Evolutionary conservation across 2,888 invertebrate species (phyloP).

Genomic region (Heliconius charithonia): DNA sequence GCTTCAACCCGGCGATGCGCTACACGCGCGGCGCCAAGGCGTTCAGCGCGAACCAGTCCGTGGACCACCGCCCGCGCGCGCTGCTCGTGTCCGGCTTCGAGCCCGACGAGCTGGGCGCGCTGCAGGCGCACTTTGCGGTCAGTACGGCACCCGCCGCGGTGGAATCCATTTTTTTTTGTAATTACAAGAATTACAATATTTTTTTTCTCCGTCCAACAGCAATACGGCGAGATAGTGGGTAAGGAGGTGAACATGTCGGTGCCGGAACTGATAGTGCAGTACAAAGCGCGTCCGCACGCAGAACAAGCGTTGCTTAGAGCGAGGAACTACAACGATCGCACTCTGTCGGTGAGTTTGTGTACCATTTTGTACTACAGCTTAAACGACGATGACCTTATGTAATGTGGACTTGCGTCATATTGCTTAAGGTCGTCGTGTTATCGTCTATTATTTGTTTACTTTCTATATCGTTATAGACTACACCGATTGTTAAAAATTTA

Average conservation of each 20-base stretch:
- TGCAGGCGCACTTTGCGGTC: constrained; percentile 93
- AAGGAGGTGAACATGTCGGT: constrained; percentile 85
- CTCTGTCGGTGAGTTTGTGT: constrained; percentile 68
- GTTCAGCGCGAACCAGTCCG: constrained; percentile 83
- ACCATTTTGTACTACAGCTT: background rate
- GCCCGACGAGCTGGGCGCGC: constrained; percentile 90
- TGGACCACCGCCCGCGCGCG: constrained; percentile 94
- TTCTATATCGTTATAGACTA: constrained; percentile 43
- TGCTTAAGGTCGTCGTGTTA: no score
- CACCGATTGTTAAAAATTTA: no score
- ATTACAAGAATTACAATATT: background rate
- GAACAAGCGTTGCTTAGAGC: constrained; percentile 91
- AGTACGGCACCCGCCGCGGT: constrained; percentile 54
- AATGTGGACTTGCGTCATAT: no score
- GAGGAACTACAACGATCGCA: constrained; percentile 85
- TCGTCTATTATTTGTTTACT: no score
- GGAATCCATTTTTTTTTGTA: no score
- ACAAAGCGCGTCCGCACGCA: constrained; percentile 89
- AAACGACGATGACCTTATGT: no score
- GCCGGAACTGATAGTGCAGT: constrained; percentile 90
- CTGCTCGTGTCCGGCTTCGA: constrained; percentile 94
- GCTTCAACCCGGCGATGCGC: constrained; percentile 66
- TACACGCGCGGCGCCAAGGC: constrained; percentile 62
- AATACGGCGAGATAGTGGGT: constrained; percentile 94
- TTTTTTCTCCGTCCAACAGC: constrained; percentile 78